phyloP scores from a whole-genome alignment of 37 sponge, comb jelly and placozoan genomes.

The Beroe forskalii region DNA sequence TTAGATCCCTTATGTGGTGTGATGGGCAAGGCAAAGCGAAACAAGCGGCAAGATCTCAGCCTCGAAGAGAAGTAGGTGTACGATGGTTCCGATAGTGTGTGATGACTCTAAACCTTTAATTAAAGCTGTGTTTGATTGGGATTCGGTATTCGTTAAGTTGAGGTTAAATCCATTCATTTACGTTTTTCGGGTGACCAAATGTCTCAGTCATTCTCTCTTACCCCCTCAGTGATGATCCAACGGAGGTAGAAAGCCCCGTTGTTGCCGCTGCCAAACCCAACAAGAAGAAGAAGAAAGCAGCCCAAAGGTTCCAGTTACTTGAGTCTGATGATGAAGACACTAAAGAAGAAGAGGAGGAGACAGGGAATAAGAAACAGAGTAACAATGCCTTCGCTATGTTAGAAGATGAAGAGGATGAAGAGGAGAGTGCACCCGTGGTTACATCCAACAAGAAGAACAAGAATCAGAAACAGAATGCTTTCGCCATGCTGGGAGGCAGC shows the following conservation, averaged over 20 bases:
- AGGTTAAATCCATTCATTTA: too few species aligned
- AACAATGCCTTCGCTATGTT: slow-evolving; percentile 36
- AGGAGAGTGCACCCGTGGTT: neutral
- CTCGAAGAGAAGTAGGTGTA: neutral
- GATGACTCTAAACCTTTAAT: too few species aligned
- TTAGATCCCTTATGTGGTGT: slow-evolving; percentile 59
- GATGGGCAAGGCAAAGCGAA: slow-evolving; percentile 60
- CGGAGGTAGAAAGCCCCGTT: neutral
- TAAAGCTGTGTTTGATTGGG: too few species aligned
- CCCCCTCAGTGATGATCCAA: slow-evolving; percentile 33
- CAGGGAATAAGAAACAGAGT: neutral
- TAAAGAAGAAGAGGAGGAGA: neutral
- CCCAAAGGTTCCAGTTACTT: neutral
- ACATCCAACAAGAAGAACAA: neutral
- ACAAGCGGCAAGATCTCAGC: slow-evolving; percentile 58
- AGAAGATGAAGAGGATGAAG: neutral
- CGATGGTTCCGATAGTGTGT: too few species aligned
- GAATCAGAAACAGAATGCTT: slow-evolving; percentile 18
- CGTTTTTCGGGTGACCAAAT: too few species aligned
- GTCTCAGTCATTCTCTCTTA: too few species aligned
- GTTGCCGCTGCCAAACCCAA: neutral
- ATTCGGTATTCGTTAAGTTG: too few species aligned
- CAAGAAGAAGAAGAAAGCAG: neutral
- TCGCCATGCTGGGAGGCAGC: slow-evolving; percentile 32
- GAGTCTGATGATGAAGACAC: slow-evolving; percentile 4